These are phyloP conservation scores for Tetragonula carbonaria DNA, from an alignment of 2,888 invertebrate genomes.

Conservation along the genomic window DNA sequence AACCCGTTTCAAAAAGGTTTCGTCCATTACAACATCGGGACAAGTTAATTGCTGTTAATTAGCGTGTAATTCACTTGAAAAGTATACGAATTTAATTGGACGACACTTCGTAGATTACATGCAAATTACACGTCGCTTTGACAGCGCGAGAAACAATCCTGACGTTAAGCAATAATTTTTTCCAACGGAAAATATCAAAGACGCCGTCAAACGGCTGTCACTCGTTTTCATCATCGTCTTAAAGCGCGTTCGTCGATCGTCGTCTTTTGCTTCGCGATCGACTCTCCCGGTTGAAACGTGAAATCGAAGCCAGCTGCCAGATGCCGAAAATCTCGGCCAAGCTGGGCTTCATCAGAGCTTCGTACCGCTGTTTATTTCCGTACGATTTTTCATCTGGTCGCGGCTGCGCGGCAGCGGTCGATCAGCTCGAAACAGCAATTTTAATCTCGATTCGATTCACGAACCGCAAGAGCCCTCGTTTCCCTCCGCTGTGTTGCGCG, in stretches of 20 bases:
- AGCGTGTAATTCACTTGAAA: not conserved
- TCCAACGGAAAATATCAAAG: too few species aligned
- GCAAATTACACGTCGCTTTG: not conserved
- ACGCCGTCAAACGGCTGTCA: too few species aligned
- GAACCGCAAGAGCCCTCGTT: not conserved
- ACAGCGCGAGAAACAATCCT: too few species aligned
- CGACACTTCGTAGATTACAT: not conserved
- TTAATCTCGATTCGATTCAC: conserved; percentile 29
- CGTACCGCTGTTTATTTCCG: conserved; percentile 13
- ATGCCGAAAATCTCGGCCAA: not conserved
- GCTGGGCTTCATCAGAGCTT: conserved; percentile 18
- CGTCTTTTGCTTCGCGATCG: not conserved
- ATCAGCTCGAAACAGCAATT: conserved; percentile 16
- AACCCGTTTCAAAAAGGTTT: too few species aligned
- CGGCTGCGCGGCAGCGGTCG: too few species aligned
- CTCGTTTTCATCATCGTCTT: too few species aligned
- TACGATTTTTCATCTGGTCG: conserved; percentile 18
- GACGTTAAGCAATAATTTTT: too few species aligned
- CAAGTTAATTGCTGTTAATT: not conserved
- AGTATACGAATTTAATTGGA: not conserved
- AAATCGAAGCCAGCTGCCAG: not conserved
- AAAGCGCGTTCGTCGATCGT: too few species aligned
- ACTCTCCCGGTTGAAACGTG: not conserved
- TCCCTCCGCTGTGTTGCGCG: not conserved
- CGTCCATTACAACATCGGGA: too few species aligned